Evolutionary conservation across 2,113 vertebrate species (phyloP).

Genomic region (Cricetomys ansorgei): DNA sequence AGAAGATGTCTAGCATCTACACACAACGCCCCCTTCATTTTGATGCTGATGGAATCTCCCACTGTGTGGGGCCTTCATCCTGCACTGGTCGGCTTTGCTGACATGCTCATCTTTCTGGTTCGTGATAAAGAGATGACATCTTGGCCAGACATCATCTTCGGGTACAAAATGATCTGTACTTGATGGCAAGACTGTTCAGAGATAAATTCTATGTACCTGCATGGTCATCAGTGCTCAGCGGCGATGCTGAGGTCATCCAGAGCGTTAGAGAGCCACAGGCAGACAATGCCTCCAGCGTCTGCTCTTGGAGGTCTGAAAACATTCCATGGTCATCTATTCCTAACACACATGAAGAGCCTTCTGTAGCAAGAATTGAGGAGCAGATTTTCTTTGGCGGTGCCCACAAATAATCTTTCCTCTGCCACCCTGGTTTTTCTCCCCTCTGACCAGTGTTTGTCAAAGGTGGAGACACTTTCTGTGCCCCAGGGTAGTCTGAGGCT

Average conservation of each 20-base stretch:
- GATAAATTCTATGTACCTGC: background rate
- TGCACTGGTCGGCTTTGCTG: background rate
- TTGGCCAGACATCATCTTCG: constrained; percentile 2
- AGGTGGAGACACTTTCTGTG: background rate
- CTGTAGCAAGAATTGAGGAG: background rate
- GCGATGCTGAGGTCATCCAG: background rate
- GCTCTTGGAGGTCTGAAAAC: background rate
- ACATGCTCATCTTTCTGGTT: background rate
- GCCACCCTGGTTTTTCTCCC: background rate
- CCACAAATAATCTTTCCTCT: background rate
- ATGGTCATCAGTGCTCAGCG: background rate
- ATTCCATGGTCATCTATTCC: background rate
- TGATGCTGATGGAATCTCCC: background rate
- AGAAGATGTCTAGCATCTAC: background rate
- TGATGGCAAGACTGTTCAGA: background rate
- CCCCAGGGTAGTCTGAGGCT: background rate
- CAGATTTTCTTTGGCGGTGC: background rate
- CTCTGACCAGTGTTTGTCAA: background rate
- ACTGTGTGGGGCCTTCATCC: background rate
- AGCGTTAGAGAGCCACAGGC: background rate
- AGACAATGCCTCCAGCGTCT: background rate
- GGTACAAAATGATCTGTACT: background rate
- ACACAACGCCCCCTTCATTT: background rate
- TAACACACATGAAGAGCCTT: background rate
- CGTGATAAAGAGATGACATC: background rate